These are phyloP conservation scores for Ptychobarbus kaznakovi DNA, from an alignment of 2,797 vertebrate species.

Conservation along the genomic window DNA sequence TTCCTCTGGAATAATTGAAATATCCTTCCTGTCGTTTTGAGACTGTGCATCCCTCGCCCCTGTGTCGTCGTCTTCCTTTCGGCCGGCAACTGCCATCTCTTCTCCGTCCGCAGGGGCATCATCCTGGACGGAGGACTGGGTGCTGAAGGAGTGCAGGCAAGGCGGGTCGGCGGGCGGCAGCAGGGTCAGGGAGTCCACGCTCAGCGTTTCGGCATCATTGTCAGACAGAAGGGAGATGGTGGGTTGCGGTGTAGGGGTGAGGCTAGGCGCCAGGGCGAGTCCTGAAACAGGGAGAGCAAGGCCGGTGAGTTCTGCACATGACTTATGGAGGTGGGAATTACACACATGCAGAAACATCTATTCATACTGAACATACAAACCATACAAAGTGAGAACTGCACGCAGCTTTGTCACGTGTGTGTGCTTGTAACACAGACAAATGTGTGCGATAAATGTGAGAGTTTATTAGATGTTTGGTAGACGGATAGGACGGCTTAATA, in stretches of 20 bases:
- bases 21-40: slow-evolving; percentile 14
- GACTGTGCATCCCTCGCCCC: neutral
- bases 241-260: slow-evolving; percentile 92
- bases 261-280: slow-evolving; percentile 89
- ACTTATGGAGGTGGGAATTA: slow-evolving; percentile 75
- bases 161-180: slow-evolving; percentile 87
- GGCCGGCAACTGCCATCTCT: slow-evolving; percentile 57
- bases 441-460: neutral
- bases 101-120: slow-evolving; percentile 54
- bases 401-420: neutral
- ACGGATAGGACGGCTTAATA: neutral
- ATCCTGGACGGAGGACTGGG: slow-evolving; percentile 61
- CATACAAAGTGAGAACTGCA: slow-evolving; percentile 2
- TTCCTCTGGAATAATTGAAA: slow-evolving; percentile 6
- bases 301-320: slow-evolving; percentile 61
- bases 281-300: slow-evolving; percentile 62
- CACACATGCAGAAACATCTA: slow-evolving; percentile 76
- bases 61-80: slow-evolving; percentile 17
- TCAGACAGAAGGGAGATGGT: slow-evolving; percentile 92
- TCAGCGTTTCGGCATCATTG: slow-evolving; percentile 80
- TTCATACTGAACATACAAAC: neutral
- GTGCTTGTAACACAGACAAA: neutral
- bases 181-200: slow-evolving; percentile 91
- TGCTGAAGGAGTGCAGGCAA: slow-evolving; percentile 81
- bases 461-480: neutral